These are phyloP conservation scores for Phasianus colchicus DNA, from an alignment of 2,113 vertebrate species.

Conservation along the genomic window DNA sequence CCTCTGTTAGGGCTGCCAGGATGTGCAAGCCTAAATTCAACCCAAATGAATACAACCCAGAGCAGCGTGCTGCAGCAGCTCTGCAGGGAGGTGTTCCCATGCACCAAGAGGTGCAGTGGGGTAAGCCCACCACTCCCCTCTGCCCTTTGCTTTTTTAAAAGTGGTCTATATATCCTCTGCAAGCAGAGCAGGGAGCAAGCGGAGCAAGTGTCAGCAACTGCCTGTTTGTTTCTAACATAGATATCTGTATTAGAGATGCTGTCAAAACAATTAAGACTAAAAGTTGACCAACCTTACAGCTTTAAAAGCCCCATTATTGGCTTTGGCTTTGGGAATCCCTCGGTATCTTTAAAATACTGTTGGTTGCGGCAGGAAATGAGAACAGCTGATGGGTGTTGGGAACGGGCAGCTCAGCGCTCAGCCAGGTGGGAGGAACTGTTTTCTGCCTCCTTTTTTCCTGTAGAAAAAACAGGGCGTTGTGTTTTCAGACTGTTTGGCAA, in stretches of 20 bases:
- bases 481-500: neutral
- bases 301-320: slow-evolving; percentile 43
- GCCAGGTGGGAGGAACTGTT: neutral
- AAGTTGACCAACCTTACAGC: slow-evolving; percentile 26
- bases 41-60: neutral
- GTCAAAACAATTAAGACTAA: slow-evolving; percentile 40
- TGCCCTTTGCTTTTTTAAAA: neutral
- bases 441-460: neutral
- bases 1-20: neutral
- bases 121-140: neutral
- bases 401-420: neutral
- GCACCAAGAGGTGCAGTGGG: neutral
- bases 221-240: neutral
- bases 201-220: neutral
- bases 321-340: slow-evolving; percentile 32
- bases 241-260: slow-evolving; percentile 14
- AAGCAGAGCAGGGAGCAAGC: neutral
- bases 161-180: neutral
- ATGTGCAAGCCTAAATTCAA: neutral
- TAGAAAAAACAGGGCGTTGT: neutral
- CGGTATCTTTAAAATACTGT: slow-evolving; percentile 26
- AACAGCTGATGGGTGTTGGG: neutral
- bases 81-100: neutral
- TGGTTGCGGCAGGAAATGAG: slow-evolving; percentile 1
- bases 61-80: neutral